phyloP scores from a whole-genome alignment of 2,888 invertebrate genomes.

The Alsophila aescularia region DNA sequence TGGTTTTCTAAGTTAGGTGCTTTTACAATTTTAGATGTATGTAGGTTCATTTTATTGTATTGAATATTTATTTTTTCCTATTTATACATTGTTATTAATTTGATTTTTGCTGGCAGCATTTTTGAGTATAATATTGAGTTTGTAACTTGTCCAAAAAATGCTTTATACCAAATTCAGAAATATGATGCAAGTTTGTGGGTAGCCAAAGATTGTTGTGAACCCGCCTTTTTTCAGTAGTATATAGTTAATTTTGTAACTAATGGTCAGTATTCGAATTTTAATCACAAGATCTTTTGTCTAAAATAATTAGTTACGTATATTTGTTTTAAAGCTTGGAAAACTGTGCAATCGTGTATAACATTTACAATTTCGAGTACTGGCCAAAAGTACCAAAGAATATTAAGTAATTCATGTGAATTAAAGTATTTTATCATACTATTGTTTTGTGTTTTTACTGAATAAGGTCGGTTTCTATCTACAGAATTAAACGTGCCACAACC shows the following conservation, averaged over 20 bases:
- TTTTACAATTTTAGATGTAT: conserved; percentile 1
- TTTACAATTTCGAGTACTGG: conserved; percentile 39
- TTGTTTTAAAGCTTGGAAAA: not conserved
- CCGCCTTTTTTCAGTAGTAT: conserved; percentile 42
- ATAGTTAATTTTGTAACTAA: conserved; percentile 25
- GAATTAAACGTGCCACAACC: no score
- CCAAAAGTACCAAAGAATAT: conserved; percentile 61
- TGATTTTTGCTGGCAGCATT: conserved; percentile 13
- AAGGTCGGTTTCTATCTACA: not conserved
- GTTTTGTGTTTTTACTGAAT: conserved; percentile 11
- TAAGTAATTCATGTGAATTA: conserved; percentile 39
- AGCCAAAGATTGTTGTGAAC: conserved; percentile 54
- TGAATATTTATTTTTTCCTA: not conserved
- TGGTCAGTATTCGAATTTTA: conserved; percentile 33
- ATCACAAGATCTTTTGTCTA: not conserved
- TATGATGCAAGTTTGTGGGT: conserved; percentile 31
- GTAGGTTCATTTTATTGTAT: not conserved
- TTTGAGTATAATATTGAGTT: not conserved
- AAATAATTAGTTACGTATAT: not conserved
- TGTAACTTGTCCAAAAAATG: conserved; percentile 2
- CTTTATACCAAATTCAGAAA: conserved; percentile 23
- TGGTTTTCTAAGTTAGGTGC: conserved; percentile 12
- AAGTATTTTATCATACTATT: conserved; percentile 42
- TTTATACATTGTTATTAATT: conserved; percentile 6
- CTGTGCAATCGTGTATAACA: not conserved